phyloP scores from a whole-genome alignment of 2,888 invertebrate species.

The Gymnoscelis rufifasciata region DNA sequence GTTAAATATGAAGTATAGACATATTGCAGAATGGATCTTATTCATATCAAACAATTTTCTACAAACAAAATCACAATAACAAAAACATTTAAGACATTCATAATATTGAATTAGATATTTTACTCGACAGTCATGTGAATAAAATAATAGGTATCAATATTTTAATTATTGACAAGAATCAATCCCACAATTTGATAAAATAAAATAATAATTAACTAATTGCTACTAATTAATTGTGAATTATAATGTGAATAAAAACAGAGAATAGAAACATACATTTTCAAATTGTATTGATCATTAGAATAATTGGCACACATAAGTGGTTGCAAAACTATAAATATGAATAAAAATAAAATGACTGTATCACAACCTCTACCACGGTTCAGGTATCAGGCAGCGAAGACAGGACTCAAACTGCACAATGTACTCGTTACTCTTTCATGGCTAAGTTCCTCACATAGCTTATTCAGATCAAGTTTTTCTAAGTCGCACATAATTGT shows the following conservation, averaged over 20 bases:
- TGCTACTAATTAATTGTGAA: no score
- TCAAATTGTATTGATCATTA: no score
- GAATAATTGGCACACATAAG: conserved; percentile 7
- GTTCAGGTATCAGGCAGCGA: no score
- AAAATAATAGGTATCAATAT: not conserved
- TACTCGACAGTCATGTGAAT: not conserved
- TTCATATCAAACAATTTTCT: conserved; percentile 1
- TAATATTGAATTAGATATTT: not conserved
- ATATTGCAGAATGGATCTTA: conserved; percentile 1
- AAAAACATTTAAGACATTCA: conserved; percentile 9
- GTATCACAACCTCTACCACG: no score
- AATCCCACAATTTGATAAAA: no score
- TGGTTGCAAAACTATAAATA: no score
- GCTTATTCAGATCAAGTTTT: not conserved
- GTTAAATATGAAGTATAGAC: not conserved
- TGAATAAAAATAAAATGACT: no score
- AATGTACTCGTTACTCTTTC: not conserved
- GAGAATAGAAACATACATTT: no score
- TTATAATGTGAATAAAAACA: no score
- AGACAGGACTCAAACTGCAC: no score
- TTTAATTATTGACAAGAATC: not conserved
- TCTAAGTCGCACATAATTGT: not conserved
- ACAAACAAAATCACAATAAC: conserved; percentile 13
- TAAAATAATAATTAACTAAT: no score
- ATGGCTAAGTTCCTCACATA: not conserved